Conservation (phyloP, 1,140 invertebrate genomes). For the Drosophila arawakana region DNA sequence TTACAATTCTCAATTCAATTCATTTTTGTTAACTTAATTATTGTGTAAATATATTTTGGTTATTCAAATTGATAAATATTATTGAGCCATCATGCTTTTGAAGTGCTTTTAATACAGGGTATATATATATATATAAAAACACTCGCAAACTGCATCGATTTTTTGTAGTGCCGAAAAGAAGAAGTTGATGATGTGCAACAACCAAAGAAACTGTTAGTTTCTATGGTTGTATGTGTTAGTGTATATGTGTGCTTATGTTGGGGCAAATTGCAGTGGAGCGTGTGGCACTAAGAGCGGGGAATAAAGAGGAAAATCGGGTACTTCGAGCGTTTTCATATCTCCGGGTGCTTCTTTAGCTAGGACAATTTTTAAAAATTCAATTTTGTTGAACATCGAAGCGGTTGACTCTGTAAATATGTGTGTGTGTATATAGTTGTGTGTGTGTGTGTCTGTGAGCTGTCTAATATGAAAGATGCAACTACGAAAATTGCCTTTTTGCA, state of each 20-base stretch:
- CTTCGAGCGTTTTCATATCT: slow-evolving; percentile 64
- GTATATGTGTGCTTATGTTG: slow-evolving; percentile 28
- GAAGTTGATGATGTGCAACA: slow-evolving; percentile 69
- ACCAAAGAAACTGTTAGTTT: slow-evolving; percentile 39
- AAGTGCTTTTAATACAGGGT: slow-evolving; percentile 14
- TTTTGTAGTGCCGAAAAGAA: slow-evolving; percentile 50
- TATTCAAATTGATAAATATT: neutral
- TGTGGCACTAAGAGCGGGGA: slow-evolving; percentile 8
- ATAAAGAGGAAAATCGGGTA: neutral
- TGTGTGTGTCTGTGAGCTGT: slow-evolving; percentile 44
- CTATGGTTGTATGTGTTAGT: slow-evolving; percentile 22
- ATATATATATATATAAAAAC: slow-evolving; percentile 19
- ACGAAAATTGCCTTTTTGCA: slow-evolving; percentile 70
- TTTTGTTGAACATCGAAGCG: slow-evolving; percentile 70
- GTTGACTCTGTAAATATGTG: slow-evolving; percentile 18
- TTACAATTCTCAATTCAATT: no score
- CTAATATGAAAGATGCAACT: slow-evolving; percentile 65
- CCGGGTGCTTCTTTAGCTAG: slow-evolving; percentile 60
- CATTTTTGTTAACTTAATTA: no score
- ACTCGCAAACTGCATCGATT: slow-evolving; percentile 54
- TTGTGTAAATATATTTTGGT: neutral
- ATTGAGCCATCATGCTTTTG: neutral
- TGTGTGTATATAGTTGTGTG: slow-evolving; percentile 29
- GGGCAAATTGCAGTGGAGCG: slow-evolving; percentile 41
- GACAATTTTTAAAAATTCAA: slow-evolving; percentile 83